phyloP scores from a whole-genome alignment of 2,888 invertebrate species.

The Andrena camellia region DNA sequence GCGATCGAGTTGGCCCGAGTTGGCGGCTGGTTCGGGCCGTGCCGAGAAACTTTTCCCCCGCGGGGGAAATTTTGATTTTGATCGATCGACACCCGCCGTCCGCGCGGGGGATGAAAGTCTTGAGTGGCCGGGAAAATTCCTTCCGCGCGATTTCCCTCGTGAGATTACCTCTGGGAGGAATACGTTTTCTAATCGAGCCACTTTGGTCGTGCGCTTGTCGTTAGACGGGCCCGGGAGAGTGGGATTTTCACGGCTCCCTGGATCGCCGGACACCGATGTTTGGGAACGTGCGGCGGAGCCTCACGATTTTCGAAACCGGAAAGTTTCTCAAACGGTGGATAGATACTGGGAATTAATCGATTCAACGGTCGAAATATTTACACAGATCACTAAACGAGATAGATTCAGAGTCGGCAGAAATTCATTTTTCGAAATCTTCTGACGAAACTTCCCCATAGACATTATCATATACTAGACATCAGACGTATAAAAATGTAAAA shows the following conservation, averaged over 20 bases:
- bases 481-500: not conserved
- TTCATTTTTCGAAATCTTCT: not conserved
- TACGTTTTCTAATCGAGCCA: constrained; percentile 26
- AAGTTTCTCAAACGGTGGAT: too few relatives aligned
- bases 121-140: constrained; percentile 33
- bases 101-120: not conserved
- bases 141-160: constrained; percentile 34
- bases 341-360: too few relatives aligned
- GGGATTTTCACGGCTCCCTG: not conserved
- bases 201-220: not conserved
- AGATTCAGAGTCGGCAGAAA: too few relatives aligned
- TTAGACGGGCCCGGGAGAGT: not conserved
- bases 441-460: not conserved
- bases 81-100: constrained; percentile 50
- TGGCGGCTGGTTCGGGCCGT: constrained; percentile 35
- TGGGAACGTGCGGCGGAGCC: too few relatives aligned
- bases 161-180: not conserved
- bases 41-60: constrained; percentile 55
- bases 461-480: not conserved
- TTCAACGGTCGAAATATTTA: too few relatives aligned
- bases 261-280: not conserved
- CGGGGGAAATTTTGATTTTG: constrained; percentile 65
- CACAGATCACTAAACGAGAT: too few relatives aligned
- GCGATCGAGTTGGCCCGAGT: constrained; percentile 59
- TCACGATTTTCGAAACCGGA: too few relatives aligned